A percentile compares a stretch with the other conserved stretches of the same genome.
phyloP scores from a whole-genome alignment of 2,888 invertebrate genomes.

The Ormyrus labotus region DNA sequence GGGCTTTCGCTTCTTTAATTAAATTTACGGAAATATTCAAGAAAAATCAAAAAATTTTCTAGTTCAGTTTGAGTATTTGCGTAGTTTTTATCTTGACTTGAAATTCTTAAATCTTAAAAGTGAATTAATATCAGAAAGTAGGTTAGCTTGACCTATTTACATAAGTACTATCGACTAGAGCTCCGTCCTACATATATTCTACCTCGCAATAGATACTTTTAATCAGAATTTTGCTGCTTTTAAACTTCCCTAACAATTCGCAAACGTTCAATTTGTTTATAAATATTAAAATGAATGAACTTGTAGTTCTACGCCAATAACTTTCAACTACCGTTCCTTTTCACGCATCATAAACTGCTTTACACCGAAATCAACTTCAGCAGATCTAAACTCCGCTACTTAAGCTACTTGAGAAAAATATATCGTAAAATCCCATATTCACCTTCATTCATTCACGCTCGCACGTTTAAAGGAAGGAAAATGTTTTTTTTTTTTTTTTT shows the following conservation, averaged over 20 bases:
- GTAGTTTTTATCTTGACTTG: neutral
- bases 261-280: neutral
- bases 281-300: neutral
- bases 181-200: constrained; percentile 14
- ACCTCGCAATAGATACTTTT: neutral
- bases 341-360: no score
- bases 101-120: constrained; percentile 18
- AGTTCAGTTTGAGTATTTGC: constrained; percentile 7
- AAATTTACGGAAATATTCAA: no score
- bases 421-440: neutral
- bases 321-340: no score
- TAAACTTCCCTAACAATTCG: neutral
- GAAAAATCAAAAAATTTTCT: neutral
- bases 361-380: no score
- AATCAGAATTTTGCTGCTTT: no score
- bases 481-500: neutral
- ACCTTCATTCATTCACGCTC: neutral
- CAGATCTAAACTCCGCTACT: no score
- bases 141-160: constrained; percentile 49
- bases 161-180: constrained; percentile 44
- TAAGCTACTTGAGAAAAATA: no score
- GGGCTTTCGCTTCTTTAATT: no score
- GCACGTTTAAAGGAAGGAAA: neutral
- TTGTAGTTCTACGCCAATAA: neutral
- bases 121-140: constrained; percentile 47